These are phyloP conservation scores for Ridgeia piscesae DNA, from an alignment of 1,140 invertebrate genomes.

Conservation along the genomic window DNA sequence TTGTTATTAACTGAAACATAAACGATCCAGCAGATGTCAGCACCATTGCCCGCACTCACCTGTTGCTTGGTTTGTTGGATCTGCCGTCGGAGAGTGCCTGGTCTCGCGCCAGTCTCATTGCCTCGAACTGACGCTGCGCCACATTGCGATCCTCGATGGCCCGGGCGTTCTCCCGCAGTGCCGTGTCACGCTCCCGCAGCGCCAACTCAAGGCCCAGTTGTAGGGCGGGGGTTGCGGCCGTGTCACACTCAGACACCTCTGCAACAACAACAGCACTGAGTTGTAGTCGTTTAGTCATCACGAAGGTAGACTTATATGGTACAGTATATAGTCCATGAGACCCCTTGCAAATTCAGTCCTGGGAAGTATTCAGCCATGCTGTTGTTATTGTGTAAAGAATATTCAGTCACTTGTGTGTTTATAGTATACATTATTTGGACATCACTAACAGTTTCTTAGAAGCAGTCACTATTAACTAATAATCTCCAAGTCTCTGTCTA, in stretches of 20 bases:
- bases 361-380: no score
- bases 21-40: neutral
- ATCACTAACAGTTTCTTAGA: no score
- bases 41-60: conserved; percentile 28
- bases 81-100: conserved; percentile 36
- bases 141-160: conserved; percentile 45
- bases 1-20: neutral
- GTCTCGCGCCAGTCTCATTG: conserved; percentile 46
- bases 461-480: no score
- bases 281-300: neutral
- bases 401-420: no score
- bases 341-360: no score
- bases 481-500: no score
- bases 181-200: conserved; percentile 50
- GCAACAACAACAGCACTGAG: neutral
- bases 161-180: conserved; percentile 47
- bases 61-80: conserved; percentile 32
- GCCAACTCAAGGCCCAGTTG: conserved; percentile 52
- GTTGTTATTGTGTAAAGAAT: no score
- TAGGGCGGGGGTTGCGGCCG: conserved; percentile 41
- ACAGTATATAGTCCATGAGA: neutral
- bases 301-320: neutral
- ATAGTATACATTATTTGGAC: no score
- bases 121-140: conserved; percentile 38
- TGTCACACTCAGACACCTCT: neutral